phyloP scores from a whole-genome alignment of 2,888 invertebrate genomes.

The Eristalis pertinax region DNA sequence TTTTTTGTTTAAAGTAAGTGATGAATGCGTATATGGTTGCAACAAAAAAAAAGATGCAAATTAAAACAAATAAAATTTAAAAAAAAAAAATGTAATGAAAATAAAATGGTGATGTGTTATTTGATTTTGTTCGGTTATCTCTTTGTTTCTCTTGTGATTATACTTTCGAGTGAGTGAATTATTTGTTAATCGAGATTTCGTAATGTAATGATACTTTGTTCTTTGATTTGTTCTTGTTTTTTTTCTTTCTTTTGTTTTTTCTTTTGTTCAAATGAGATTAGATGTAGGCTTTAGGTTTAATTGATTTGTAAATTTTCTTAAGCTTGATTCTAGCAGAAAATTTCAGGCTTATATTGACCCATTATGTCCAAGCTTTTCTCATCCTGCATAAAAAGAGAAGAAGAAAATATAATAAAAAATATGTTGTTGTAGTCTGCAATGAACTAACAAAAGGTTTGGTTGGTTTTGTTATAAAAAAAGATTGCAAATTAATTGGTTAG shows the following conservation, averaged over 20 bases:
- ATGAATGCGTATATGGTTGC: conserved; percentile 55
- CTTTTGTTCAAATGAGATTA: conserved; percentile 65
- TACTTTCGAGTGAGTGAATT: conserved; percentile 61
- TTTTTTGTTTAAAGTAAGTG: conserved; percentile 41
- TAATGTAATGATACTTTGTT: conserved; percentile 54
- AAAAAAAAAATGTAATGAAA: conserved; percentile 1
- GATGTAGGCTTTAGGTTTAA: conserved; percentile 68
- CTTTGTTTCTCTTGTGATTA: conserved; percentile 47
- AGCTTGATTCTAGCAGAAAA: conserved; percentile 85
- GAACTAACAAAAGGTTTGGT: conserved; percentile 40
- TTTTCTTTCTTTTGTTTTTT: conserved; percentile 38
- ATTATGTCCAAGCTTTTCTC: conserved; percentile 89
- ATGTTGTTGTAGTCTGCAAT: conserved; percentile 49
- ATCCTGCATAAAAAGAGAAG: conserved; percentile 83
- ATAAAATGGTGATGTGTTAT: conserved; percentile 53
- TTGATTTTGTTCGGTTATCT: conserved; percentile 62
- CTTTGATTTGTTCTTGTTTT: conserved; percentile 48
- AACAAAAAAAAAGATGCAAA: conserved; percentile 54
- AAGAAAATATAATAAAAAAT: conserved; percentile 37
- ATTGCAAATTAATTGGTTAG: conserved; percentile 46
- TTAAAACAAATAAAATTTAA: conserved; percentile 20
- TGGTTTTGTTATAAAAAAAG: conserved; percentile 11
- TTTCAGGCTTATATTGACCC: conserved; percentile 91
- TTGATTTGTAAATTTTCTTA: conserved; percentile 54
- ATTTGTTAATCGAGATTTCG: conserved; percentile 48